These are phyloP conservation scores for Drosophila diplacantha DNA, from an alignment of 2,888 invertebrate species.

Conservation along the genomic window DNA sequence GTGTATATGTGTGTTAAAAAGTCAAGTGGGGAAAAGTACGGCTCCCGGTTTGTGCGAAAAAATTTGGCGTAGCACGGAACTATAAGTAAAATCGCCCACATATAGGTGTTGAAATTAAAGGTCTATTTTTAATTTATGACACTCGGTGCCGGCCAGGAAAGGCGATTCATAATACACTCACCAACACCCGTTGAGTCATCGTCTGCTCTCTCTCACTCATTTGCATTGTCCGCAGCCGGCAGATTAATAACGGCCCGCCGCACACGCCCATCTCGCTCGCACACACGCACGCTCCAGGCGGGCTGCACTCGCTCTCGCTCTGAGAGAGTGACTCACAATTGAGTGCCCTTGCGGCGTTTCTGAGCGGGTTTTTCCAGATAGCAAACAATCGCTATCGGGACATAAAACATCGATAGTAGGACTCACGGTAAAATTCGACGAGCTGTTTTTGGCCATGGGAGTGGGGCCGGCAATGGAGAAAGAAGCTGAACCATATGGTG, in stretches of 20 bases:
- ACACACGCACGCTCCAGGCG: slow-evolving; percentile 48
- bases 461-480: not conserved
- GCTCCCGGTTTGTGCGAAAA: slow-evolving; percentile 51
- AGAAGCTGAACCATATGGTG: not conserved
- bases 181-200: slow-evolving; percentile 63
- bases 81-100: slow-evolving; percentile 32
- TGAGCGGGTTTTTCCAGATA: slow-evolving; percentile 7
- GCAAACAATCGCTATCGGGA: not conserved
- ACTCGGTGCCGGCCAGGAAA: slow-evolving; percentile 63
- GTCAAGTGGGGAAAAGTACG: slow-evolving; percentile 53
- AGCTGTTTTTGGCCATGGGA: too few relatives aligned
- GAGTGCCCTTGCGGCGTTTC: slow-evolving; percentile 45
- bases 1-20: slow-evolving; percentile 57
- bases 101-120: slow-evolving; percentile 43
- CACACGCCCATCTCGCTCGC: slow-evolving; percentile 56
- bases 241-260: slow-evolving; percentile 61
- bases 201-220: slow-evolving; percentile 69
- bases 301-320: slow-evolving; percentile 50
- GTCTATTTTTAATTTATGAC: slow-evolving; percentile 71
- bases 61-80: slow-evolving; percentile 13
- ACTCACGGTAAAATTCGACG: not conserved
- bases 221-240: slow-evolving; percentile 61
- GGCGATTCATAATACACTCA: slow-evolving; percentile 60
- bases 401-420: not conserved
- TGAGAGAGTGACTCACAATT: slow-evolving; percentile 49